Evolutionary conservation across 2,888 invertebrate species (phyloP).

Genomic region (Osedax fenrisi): DNA sequence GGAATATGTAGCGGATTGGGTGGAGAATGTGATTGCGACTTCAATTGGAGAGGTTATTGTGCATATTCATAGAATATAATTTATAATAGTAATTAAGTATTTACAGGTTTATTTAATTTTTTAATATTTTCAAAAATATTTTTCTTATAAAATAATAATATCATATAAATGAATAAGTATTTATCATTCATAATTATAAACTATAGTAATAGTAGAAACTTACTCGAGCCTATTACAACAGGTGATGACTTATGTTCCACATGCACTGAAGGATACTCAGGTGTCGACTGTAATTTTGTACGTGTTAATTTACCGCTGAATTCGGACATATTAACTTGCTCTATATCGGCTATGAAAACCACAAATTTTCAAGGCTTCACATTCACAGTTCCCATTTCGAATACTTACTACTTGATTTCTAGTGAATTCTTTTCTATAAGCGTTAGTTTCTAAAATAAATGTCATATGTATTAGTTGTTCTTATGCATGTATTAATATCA

Average conservation of each 20-base stretch:
- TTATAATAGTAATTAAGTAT: too few species aligned
- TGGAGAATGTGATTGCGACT: constrained; percentile 13
- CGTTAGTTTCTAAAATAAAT: neutral
- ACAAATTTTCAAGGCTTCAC: constrained; percentile 18
- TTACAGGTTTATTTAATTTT: too few species aligned
- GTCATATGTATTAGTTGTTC: neutral
- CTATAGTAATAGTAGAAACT: too few species aligned
- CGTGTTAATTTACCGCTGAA: neutral
- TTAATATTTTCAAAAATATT: too few species aligned
- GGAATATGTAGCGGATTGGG: constrained; percentile 34
- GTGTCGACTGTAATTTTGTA: constrained; percentile 15
- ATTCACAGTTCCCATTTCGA: neutral
- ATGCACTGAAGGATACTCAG: constrained; percentile 5
- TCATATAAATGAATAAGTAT: too few species aligned
- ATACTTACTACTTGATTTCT: constrained; percentile 10
- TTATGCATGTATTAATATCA: neutral
- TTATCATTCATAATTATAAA: too few species aligned
- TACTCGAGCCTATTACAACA: too few species aligned
- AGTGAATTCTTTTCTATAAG: constrained; percentile 11
- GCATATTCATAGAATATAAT: too few species aligned
- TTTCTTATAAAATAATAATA: too few species aligned
- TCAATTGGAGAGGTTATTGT: constrained; percentile 9
- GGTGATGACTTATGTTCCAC: constrained; percentile 12
- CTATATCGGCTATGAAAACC: neutral
- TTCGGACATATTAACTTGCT: neutral